A percentile compares a stretch with the other conserved stretches of the same genome.
These are phyloP conservation scores for Apus apus DNA, from an alignment of 2,113 vertebrate genomes.

Conservation along the genomic window DNA sequence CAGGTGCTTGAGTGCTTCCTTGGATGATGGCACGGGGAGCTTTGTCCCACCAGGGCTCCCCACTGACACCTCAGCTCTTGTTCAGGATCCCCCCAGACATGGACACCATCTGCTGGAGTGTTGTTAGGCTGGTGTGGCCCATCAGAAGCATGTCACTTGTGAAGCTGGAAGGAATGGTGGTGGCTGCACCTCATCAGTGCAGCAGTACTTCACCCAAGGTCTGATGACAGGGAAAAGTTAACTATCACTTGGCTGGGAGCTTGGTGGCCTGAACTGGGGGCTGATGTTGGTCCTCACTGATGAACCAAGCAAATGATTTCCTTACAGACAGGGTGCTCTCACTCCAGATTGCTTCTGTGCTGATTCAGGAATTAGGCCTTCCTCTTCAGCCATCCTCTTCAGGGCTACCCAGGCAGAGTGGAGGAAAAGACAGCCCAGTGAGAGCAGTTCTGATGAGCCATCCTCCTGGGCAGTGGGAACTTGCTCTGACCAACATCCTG, in stretches of 20 bases:
- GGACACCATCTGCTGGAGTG: neutral
- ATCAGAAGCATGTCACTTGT: rapidly evolving
- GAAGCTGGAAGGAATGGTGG: neutral
- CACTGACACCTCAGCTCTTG: neutral
- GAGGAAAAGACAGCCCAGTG: neutral
- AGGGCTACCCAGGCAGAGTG: rapidly evolving
- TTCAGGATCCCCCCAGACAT: neutral
- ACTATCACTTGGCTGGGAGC: neutral
- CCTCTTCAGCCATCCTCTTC: neutral
- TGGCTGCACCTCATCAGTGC: neutral
- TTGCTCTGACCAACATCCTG: neutral
- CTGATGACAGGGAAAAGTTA: neutral
- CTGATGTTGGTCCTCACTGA: neutral
- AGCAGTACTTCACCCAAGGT: neutral
- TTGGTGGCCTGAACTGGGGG: neutral
- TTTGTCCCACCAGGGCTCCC: neutral
- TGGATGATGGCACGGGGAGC: neutral
- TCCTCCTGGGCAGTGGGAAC: neutral
- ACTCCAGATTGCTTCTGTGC: neutral
- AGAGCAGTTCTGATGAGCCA: neutral
- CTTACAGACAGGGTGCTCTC: neutral
- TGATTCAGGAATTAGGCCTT: neutral
- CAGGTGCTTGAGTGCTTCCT: neutral
- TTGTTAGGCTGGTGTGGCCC: neutral
- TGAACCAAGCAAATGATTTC: neutral